Conservation (phyloP, 1,140 invertebrate genomes). For the Proales similis region DNA sequence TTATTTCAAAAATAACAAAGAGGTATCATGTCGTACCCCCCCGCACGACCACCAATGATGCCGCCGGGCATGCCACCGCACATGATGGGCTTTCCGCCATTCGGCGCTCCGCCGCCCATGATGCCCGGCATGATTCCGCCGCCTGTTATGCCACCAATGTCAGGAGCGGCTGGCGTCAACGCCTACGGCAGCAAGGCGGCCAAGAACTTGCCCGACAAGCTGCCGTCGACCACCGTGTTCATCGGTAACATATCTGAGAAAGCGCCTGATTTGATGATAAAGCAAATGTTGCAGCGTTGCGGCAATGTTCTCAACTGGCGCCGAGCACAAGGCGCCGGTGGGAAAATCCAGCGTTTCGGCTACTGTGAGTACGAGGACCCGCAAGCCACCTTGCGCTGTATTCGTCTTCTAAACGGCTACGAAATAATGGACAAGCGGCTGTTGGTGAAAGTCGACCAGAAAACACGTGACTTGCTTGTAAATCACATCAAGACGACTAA, state of each 20-base stretch:
- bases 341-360: slow-evolving; percentile 75
- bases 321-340: slow-evolving; percentile 73
- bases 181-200: not conserved
- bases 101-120: slow-evolving; percentile 29
- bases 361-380: slow-evolving; percentile 94
- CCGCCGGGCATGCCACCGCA: not conserved
- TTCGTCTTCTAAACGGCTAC: slow-evolving; percentile 84
- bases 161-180: not conserved
- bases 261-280: slow-evolving; percentile 86
- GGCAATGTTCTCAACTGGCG: slow-evolving; percentile 93
- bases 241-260: slow-evolving; percentile 94
- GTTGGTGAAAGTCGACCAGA: slow-evolving; percentile 86
- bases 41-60: slow-evolving; percentile 21
- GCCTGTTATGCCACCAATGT: slow-evolving; percentile 10
- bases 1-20: not conserved
- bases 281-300: slow-evolving; percentile 74
- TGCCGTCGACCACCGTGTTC: slow-evolving; percentile 75
- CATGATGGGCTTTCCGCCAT: slow-evolving; percentile 8
- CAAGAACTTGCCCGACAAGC: not conserved
- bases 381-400: slow-evolving; percentile 84
- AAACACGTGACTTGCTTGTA: slow-evolving; percentile 85
- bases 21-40: slow-evolving; percentile 30
- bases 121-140: slow-evolving; percentile 12
- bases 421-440: slow-evolving; percentile 85
- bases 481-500: slow-evolving; percentile 63